Percentiles rank a stretch among this genome's conserved stretches.
Conservation (phyloP, 2,797 vertebrate genomes). For the Avahi laniger region DNA sequence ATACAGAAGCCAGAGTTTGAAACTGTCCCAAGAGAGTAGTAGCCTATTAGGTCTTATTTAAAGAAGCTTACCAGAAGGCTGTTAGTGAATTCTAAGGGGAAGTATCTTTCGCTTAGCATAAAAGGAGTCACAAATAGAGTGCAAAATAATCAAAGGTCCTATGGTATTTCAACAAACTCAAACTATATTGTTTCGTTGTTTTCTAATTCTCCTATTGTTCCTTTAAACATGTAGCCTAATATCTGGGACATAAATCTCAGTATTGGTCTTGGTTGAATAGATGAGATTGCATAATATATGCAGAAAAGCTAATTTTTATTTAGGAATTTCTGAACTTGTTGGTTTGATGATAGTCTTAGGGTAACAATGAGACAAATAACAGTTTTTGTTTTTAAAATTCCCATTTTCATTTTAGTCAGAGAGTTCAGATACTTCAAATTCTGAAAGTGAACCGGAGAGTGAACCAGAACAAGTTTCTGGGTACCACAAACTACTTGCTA, state of each 20-base stretch:
- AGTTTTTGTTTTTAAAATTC: not conserved
- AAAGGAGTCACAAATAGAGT: not conserved
- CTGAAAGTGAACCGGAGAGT: constrained; percentile 86
- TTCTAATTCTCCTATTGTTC: not conserved
- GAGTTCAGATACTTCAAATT: constrained; percentile 86
- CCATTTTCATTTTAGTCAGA: constrained; percentile 83
- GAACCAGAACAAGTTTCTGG: constrained; percentile 88
- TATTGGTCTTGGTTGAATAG: not conserved
- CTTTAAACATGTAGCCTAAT: not conserved
- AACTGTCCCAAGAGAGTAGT: not conserved
- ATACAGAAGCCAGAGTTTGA: not conserved
- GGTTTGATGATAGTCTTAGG: not conserved
- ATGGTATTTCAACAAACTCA: not conserved
- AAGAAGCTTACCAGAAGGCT: not conserved
- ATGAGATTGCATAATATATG: not conserved
- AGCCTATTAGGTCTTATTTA: not conserved
- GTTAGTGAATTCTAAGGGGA: not conserved
- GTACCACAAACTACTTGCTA: constrained; percentile 93
- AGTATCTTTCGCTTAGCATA: not conserved
- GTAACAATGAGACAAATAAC: not conserved
- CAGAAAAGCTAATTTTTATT: not conserved
- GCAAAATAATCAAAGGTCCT: not conserved
- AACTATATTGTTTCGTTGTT: not conserved
- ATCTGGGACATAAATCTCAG: not conserved
- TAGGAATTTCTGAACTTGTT: not conserved